Evolutionary conservation across 2,797 vertebrate genomes (phyloP), one percentile per base, ranked within the genome.

Genomic region (Cichlasoma orientale): DNA sequence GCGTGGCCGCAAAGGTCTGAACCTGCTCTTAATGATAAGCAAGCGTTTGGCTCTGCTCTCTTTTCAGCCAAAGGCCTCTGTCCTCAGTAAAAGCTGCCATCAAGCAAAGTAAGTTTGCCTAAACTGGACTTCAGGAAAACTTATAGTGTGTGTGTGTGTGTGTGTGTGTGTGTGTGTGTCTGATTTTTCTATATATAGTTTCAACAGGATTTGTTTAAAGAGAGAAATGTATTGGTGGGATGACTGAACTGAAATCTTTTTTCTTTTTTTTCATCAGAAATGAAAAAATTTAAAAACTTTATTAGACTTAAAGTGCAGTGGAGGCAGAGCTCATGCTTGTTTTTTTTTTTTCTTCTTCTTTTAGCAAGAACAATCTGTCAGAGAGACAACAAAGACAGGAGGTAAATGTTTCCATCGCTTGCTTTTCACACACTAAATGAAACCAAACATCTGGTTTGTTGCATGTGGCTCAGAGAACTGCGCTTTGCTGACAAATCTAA

Each of bases 21-120:
- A 29, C 25, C 41, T 29, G 41, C 41, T 68, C 14, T 68, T 50
- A 18, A 3, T 29, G 18, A 5, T 50, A 50, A 56, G 71, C 72
- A 19, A 4, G 11, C 16, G 79, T 71, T 10, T 29, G 83, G 23
- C 27, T 85, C 14, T 81, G 69, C 44, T 85, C 14, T 80, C 86
- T 90, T 84, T 90, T 75, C 94, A 99, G 97, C 87, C 97, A 95
- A 94, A 96, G 97, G 86, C 95, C 97, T 47, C 93, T 97, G 90
- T 97, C 96, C 36, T 97, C 97, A 41, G 95, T 98, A 94, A 95
- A 94, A 96, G 97, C 97, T 27, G 97, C 95, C 59, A 97, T 99
- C 95, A 99, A 97, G 91, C 96, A 95, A 96, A 96, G 98, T 95
- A 69, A 91, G 94, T 94, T 79, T 69, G 4, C 4, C 7, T 19